phyloP scores from a whole-genome alignment of 64 coral and sea anemone genomes.

The Platygyra sinensis region DNA sequence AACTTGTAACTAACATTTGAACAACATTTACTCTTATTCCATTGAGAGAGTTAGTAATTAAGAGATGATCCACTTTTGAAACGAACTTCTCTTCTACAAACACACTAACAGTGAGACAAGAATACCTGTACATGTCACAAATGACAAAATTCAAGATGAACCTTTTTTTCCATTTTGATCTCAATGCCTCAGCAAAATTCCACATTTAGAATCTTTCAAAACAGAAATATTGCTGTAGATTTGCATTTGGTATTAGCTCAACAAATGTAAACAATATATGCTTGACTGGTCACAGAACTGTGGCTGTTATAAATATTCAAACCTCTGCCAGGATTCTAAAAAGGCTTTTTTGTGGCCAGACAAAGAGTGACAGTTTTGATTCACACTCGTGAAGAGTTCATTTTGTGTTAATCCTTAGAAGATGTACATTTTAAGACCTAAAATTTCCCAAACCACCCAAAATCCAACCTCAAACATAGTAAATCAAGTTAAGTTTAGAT shows the following conservation, averaged over 20 bases:
- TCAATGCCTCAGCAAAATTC: not conserved
- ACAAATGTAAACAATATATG: slow-evolving; percentile 36
- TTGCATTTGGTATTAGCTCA: not conserved
- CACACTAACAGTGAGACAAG: not conserved
- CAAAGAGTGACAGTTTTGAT: slow-evolving; percentile 14
- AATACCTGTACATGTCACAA: slow-evolving; percentile 22
- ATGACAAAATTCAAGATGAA: not conserved
- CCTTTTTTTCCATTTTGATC: not conserved
- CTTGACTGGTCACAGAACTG: slow-evolving; percentile 47
- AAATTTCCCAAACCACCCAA: not conserved
- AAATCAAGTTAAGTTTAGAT: slow-evolving; percentile 65
- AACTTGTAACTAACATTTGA: not conserved
- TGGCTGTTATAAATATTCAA: slow-evolving; percentile 51
- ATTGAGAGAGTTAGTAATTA: slow-evolving; percentile 19
- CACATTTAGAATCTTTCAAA: not conserved
- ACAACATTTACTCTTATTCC: slow-evolving; percentile 16
- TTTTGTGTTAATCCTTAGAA: not conserved
- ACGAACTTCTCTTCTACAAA: slow-evolving; percentile 23
- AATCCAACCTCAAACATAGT: slow-evolving; percentile 6
- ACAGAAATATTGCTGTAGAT: not conserved
- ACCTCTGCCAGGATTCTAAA: slow-evolving; percentile 10
- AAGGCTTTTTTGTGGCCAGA: slow-evolving; percentile 6
- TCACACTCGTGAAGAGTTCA: not conserved
- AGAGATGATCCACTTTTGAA: slow-evolving; percentile 46
- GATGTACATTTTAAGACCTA: not conserved